These are phyloP conservation scores for Tetranychus urticae DNA, from an alignment of 1,140 invertebrate species.

Conservation along the genomic window DNA sequence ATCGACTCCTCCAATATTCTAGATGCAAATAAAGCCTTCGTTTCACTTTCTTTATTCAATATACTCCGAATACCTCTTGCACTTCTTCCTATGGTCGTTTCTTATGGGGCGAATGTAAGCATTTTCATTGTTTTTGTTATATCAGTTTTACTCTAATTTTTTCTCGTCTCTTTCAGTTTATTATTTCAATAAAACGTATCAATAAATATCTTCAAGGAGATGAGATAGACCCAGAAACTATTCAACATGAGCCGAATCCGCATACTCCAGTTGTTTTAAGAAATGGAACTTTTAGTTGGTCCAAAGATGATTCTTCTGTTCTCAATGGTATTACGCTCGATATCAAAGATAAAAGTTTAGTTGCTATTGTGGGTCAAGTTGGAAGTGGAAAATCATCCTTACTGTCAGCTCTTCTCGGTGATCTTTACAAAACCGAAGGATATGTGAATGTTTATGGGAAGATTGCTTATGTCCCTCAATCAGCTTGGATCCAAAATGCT, in stretches of 20 bases:
- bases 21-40: slow-evolving; percentile 29
- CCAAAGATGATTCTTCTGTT: slow-evolving; percentile 5
- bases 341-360: slow-evolving; percentile 17
- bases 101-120: slow-evolving; percentile 16
- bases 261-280: slow-evolving; percentile 19
- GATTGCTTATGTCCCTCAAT: slow-evolving; percentile 27
- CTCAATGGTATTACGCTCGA: slow-evolving; percentile 14
- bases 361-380: slow-evolving; percentile 25
- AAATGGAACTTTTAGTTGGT: slow-evolving; percentile 25
- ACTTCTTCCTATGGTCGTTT: neutral
- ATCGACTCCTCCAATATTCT: slow-evolving; percentile 24
- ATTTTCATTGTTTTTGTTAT: neutral
- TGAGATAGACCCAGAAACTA: slow-evolving; percentile 11
- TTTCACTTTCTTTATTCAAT: slow-evolving; percentile 28
- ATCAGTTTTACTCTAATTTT: neutral
- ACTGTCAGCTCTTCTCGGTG: slow-evolving; percentile 25
- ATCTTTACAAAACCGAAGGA: slow-evolving; percentile 18
- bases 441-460: slow-evolving; percentile 12
- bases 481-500: slow-evolving; percentile 33
- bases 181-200: slow-evolving; percentile 8
- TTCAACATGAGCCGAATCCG: slow-evolving; percentile 14
- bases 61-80: slow-evolving; percentile 27
- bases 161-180: neutral
- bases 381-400: slow-evolving; percentile 27
- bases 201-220: slow-evolving; percentile 13